Evolutionary conservation across 2,113 vertebrate species (phyloP).

Genomic region (Campylorhamphus procurvoides): DNA sequence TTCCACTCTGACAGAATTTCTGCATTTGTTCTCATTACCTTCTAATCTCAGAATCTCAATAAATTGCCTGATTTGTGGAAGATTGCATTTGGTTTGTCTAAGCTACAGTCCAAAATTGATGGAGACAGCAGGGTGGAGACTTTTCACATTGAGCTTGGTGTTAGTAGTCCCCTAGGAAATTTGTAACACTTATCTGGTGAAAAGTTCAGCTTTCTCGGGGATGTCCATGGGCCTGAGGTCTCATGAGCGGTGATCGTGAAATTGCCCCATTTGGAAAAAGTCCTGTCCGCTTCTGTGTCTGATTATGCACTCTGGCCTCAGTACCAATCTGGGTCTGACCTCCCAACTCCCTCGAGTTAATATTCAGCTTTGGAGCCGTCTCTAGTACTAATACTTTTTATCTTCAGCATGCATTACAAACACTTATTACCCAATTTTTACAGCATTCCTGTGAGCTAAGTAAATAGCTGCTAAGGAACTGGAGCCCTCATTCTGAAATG

Average conservation of each 20-base stretch:
- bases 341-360: not conserved
- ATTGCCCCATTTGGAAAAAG: not conserved
- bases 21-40: not conserved
- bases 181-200: not conserved
- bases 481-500: not conserved
- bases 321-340: not conserved
- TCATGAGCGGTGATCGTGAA: not conserved
- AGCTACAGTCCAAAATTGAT: not conserved
- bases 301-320: too few relatives aligned
- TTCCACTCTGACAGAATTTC: not conserved
- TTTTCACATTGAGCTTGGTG: not conserved
- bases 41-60: not conserved
- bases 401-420: not conserved
- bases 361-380: not conserved
- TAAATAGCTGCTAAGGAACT: not conserved
- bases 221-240: not conserved
- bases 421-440: not conserved
- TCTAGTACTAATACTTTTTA: not conserved
- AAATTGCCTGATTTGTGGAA: not conserved
- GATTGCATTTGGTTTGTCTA: not conserved
- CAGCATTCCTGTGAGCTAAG: not conserved
- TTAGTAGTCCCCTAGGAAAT: not conserved
- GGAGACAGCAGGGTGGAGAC: not conserved
- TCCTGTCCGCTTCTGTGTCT: not conserved
- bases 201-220: not conserved